Evolutionary conservation across 2,888 invertebrate species (phyloP).

Genomic region (Buathra laborator): DNA sequence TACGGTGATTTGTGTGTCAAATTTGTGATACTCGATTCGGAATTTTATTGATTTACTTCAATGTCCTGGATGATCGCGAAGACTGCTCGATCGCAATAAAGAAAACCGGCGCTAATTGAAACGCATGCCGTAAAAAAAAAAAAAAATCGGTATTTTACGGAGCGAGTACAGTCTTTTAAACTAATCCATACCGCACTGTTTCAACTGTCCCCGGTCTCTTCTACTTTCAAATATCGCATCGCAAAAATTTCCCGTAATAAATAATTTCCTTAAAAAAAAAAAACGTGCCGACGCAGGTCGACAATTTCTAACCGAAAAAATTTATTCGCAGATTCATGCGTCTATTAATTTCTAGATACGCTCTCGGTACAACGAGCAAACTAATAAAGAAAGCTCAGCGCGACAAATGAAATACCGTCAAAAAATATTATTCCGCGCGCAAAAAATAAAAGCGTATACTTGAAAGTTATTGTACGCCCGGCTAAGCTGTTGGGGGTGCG

Average conservation of each 20-base stretch:
- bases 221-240: too few species aligned
- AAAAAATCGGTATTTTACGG: too few species aligned
- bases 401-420: background rate
- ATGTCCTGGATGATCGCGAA: too few species aligned
- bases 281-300: too few species aligned
- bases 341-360: background rate
- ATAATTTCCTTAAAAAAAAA: too few species aligned
- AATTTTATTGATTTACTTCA: background rate
- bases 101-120: too few species aligned
- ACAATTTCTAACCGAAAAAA: background rate
- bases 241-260: too few species aligned
- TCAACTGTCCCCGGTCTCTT: too few species aligned
- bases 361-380: background rate
- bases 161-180: too few species aligned
- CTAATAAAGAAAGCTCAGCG: conserved; percentile 2
- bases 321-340: background rate
- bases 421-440: conserved; percentile 25
- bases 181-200: too few species aligned
- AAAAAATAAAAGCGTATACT: conserved; percentile 39
- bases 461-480: conserved; percentile 54
- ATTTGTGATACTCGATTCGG: background rate
- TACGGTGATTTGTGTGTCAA: background rate
- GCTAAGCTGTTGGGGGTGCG: conserved; percentile 59
- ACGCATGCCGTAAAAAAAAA: too few species aligned
- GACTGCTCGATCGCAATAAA: too few species aligned